Evolutionary conservation across 92 coral and sea anemone genomes (phyloP), one percentile per base, ranked within the genome.

Genomic region (Anthopleura xanthogrammica): DNA sequence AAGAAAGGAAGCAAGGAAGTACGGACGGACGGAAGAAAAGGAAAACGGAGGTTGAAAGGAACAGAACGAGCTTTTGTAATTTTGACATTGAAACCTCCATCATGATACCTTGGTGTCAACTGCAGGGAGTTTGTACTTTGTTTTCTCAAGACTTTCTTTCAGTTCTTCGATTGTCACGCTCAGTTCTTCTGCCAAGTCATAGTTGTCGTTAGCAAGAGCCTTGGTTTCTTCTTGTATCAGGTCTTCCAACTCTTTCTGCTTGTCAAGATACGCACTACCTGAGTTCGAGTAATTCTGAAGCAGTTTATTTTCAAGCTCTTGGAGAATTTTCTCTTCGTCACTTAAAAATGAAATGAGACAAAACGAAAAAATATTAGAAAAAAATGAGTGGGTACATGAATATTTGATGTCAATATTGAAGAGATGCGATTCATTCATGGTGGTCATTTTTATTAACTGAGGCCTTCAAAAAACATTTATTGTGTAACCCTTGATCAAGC

Each of bases 131-230:
- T 80, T 81, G 55, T 84, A 89, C 52, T 85, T 90, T 52, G 84
- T 79, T 12, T 66, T 57, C 52, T 91, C 89, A 76, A 93, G 41
- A 50, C 87, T 86, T n/a, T 41, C 55, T 78, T 85, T 87, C 12
- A 92, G 82, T 22, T 90, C 84, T 52, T 94, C 96, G 36, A 96
- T 90, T 80, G 87, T 89, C n/a, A 55, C 83, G 70, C 85, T 94
- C 14, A 94, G 80, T 46, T 92, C 94, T 78, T 94, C 98, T 39
- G 99, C 99, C 54, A 90, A 75, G 79, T 96, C 99, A 79, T 96
- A 96, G 83, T 94, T 91, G 76, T 96, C 99, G 79, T 80, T 87
- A 12, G 89, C 87, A 36, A 96, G 82, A 41, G 98, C 99, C 43
- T 87, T 88, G 70, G 84, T 80, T 76, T 94, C 97, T 54, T 96